Conservation (phyloP, 1,140 invertebrate species). For the Brachionus paranguensis region DNA sequence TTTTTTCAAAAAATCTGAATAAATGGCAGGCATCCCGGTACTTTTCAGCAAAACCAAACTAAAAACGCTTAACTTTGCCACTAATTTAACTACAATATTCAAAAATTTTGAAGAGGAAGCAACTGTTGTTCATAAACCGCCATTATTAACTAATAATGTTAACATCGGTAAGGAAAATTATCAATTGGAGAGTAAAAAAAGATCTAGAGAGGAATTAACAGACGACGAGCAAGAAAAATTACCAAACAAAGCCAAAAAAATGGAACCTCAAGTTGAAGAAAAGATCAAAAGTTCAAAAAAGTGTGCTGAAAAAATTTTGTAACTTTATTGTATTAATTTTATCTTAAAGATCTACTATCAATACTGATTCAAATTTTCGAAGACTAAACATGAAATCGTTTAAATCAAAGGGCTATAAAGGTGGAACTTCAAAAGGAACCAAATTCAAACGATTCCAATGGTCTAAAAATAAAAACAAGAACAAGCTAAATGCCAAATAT, state of each 20-base stretch:
- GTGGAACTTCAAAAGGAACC: not conserved
- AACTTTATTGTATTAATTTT: not conserved
- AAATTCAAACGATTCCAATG: constrained; percentile 22
- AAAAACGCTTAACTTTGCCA: constrained; percentile 6
- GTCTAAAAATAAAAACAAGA: constrained; percentile 27
- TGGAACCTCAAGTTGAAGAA: not conserved
- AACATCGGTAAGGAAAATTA: not conserved
- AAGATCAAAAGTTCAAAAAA: not conserved
- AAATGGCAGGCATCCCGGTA: constrained; percentile 4
- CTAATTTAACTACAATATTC: constrained; percentile 1
- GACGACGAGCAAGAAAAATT: not conserved
- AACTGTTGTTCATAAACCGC: not conserved
- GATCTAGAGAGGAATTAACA: not conserved
- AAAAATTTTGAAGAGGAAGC: constrained; percentile 7
- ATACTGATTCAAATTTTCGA: not conserved
- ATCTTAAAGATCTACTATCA: not conserved
- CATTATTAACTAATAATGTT: not conserved
- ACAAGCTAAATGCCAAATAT: not conserved
- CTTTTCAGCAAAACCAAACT: constrained; percentile 17
- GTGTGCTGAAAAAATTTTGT: not conserved
- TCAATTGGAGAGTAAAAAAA: not conserved
- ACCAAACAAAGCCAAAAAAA: not conserved
- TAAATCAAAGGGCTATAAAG: constrained; percentile 9
- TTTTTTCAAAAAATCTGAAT: not conserved
- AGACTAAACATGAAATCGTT: constrained; percentile 11